Conservation (phyloP, 2,888 invertebrate genomes). For the Drosophila pseudotalamancana region DNA sequence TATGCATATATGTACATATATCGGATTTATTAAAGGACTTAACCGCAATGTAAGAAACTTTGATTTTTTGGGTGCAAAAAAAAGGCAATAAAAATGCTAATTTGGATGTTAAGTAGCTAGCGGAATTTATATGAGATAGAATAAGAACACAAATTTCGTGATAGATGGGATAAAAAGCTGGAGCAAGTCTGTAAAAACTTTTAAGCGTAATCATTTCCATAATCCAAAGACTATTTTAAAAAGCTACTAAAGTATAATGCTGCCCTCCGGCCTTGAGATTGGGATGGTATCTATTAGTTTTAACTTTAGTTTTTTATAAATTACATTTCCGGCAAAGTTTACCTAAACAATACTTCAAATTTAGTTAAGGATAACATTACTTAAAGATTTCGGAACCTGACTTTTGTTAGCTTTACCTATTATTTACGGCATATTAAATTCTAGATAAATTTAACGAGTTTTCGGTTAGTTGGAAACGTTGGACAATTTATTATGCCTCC, state of each 20-base stretch:
- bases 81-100: slow-evolving; percentile 34
- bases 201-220: too few relatives aligned
- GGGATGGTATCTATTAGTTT: too few relatives aligned
- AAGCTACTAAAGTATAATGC: too few relatives aligned
- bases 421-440: neutral
- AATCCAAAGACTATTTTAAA: too few relatives aligned
- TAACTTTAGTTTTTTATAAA: too few relatives aligned
- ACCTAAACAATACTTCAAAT: too few relatives aligned
- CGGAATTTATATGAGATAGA: slow-evolving; percentile 1
- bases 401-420: neutral
- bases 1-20: neutral
- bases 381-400: too few relatives aligned
- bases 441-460: neutral
- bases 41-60: neutral
- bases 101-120: slow-evolving; percentile 16
- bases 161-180: too few relatives aligned
- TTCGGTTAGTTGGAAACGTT: neutral
- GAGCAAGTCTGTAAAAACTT: too few relatives aligned
- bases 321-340: too few relatives aligned
- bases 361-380: too few relatives aligned
- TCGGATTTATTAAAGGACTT: neutral
- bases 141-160: neutral
- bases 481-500: slow-evolving; percentile 25
- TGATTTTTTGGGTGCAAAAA: neutral
- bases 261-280: too few relatives aligned